Conservation (phyloP, 2,888 invertebrate species). For the Athetis lepigone region DNA sequence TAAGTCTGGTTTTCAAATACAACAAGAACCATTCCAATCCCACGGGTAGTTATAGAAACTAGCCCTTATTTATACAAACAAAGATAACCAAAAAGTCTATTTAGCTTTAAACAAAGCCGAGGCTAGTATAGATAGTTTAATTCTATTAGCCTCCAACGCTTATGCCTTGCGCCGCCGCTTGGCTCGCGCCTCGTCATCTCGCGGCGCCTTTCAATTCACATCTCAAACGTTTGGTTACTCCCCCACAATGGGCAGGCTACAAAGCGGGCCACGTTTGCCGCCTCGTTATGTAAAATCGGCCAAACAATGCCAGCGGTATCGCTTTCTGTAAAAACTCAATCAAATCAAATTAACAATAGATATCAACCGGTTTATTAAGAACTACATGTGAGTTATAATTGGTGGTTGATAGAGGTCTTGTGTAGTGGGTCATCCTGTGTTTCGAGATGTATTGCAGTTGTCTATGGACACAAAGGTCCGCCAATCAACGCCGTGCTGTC, state of each 20-base stretch:
- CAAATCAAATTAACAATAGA: conserved; percentile 87
- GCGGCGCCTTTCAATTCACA: conserved; percentile 89
- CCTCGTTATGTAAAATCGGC: conserved; percentile 88
- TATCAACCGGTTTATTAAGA: conserved; percentile 69
- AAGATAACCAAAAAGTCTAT: no score
- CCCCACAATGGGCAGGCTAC: conserved; percentile 82
- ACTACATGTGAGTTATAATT: conserved; percentile 59
- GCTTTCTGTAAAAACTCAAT: conserved; percentile 88
- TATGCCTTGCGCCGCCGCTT: conserved; percentile 58
- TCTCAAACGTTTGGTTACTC: conserved; percentile 86
- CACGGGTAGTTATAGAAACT: no score
- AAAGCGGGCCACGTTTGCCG: conserved; percentile 85
- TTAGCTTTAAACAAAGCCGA: no score
- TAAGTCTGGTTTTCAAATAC: no score
- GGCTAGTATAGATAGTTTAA: no score
- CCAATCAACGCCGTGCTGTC: conserved; percentile 66
- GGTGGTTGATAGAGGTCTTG: conserved; percentile 60
- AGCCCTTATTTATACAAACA: no score
- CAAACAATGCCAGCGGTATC: conserved; percentile 87
- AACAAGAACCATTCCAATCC: no score
- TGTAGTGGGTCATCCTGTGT: conserved; percentile 50
- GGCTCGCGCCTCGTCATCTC: conserved; percentile 86
- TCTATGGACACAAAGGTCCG: conserved; percentile 64
- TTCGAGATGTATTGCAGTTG: conserved; percentile 51
- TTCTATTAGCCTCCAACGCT: conserved; percentile 20